Evolutionary conservation across 2,888 invertebrate genomes (phyloP).

Genomic region (Helleia helle): DNA sequence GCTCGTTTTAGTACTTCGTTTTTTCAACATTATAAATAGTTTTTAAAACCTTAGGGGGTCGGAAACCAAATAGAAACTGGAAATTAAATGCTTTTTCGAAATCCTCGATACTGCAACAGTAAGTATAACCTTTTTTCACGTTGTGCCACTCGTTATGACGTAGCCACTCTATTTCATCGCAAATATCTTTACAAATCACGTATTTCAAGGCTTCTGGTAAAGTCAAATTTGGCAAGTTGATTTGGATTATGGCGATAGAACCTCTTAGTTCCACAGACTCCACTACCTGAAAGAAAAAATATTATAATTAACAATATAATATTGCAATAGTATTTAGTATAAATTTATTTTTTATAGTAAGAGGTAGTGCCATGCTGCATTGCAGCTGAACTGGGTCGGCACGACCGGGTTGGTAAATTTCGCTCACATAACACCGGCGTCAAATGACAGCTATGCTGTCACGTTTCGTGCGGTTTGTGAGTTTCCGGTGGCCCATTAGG

Average conservation of each 20-base stretch:
- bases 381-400: too few relatives aligned
- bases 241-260: slow-evolving; percentile 41
- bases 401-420: too few relatives aligned
- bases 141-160: slow-evolving; percentile 29
- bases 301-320: too few relatives aligned
- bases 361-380: too few relatives aligned
- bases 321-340: too few relatives aligned
- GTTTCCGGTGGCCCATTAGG: too few relatives aligned
- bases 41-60: not conserved
- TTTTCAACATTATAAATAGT: too few relatives aligned
- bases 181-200: slow-evolving; percentile 37
- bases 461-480: too few relatives aligned
- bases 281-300: slow-evolving; percentile 43
- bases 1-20: too few relatives aligned
- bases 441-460: too few relatives aligned
- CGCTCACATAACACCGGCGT: too few relatives aligned
- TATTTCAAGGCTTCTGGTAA: slow-evolving; percentile 19
- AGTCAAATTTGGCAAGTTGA: slow-evolving; percentile 38
- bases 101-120: slow-evolving; percentile 34
- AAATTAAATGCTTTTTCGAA: slow-evolving; percentile 26
- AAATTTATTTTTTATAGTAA: too few relatives aligned
- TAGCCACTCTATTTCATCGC: slow-evolving; percentile 34
- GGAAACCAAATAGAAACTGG: not conserved
- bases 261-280: slow-evolving; percentile 27
- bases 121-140: slow-evolving; percentile 32